Evolutionary conservation across 2,797 vertebrate species (phyloP), one percentile per base, ranked within the genome.

Genomic region (Typhlichthys subterraneus): DNA sequence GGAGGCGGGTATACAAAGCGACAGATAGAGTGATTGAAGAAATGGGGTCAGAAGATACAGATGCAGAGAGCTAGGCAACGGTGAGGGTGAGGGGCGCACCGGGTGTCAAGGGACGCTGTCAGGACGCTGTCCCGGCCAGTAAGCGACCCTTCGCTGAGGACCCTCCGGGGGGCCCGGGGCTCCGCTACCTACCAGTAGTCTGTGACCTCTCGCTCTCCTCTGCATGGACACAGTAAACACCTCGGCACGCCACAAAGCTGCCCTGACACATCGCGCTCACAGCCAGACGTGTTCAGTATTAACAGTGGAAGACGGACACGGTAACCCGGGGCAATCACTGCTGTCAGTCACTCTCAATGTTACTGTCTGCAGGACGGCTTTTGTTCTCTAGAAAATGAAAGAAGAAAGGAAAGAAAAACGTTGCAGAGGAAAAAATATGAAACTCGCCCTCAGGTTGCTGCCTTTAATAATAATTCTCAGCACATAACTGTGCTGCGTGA

Each of bases 131-230:
- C 81, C 79, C 76, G 77, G 79, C 77, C 63, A 46, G 84, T 85
- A 87, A 87, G 85, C 83, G 66, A 70, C 67, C 67, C 62, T 81
- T 85, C 82, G 83, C 81, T 13, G 74, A 76, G 72, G 81, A 76
- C 80, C 65, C 68, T 85, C 85, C 67, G 79, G 71, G 83, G 80
- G 76, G 74, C 31, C 5, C 10, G n/a, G 62, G 38, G 10, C 38
- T 29, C 23, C 23, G 23, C 23, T 29, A 59, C 77, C 73, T 63
- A 66, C 59, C 72, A 63, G 71, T 77, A 66, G 79, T 53, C 70
- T 11, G 69, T 74, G 77, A 85, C 86, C 83, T 85, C 83, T 63
- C 84, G 77, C 69, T 72, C 65, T 63, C 60, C 57, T 12, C 64
- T 52, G 73, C 81, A 58, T 6, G 61, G 69, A 51, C 70, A 67